Conservation (phyloP, 1,140 invertebrate genomes). For the Pectinophora gossypiella region DNA sequence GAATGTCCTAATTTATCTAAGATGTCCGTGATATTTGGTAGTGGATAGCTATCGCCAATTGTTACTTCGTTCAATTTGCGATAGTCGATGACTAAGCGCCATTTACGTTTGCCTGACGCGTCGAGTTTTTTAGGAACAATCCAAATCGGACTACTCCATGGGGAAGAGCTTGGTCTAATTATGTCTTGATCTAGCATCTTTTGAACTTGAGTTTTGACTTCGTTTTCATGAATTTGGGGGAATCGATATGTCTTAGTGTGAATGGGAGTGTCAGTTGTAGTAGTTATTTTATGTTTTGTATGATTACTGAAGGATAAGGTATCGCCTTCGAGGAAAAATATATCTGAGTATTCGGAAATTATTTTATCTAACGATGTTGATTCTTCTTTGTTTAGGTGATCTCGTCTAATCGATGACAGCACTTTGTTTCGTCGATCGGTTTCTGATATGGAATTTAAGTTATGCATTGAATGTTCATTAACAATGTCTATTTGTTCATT, state of each 20-base stretch:
- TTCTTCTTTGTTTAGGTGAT: slow-evolving; percentile 21
- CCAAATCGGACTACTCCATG: slow-evolving; percentile 49
- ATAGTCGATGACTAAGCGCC: slow-evolving; percentile 54
- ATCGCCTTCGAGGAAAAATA: slow-evolving; percentile 21
- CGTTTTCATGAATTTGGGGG: slow-evolving; percentile 44
- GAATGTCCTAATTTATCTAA: slow-evolving; percentile 38
- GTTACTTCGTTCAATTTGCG: slow-evolving; percentile 50
- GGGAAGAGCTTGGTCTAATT: slow-evolving; percentile 41
- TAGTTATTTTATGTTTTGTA: slow-evolving; percentile 22
- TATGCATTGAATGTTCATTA: background rate
- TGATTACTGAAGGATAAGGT: slow-evolving; percentile 20
- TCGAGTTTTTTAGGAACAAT: slow-evolving; percentile 57
- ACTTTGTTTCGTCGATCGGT: background rate
- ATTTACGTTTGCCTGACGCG: slow-evolving; percentile 50
- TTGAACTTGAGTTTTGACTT: slow-evolving; percentile 52
- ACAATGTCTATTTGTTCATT: background rate
- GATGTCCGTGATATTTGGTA: slow-evolving; percentile 68
- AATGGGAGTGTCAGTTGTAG: slow-evolving; percentile 20
- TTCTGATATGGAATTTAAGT: background rate
- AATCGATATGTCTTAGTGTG: slow-evolving; percentile 24
- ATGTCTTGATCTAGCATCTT: slow-evolving; percentile 58
- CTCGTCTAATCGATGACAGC: slow-evolving; percentile 11
- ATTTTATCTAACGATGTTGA: slow-evolving; percentile 18
- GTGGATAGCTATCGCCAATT: slow-evolving; percentile 64
- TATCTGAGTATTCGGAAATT: slow-evolving; percentile 15